These are phyloP conservation scores for Mirounga angustirostris DNA, from an alignment of 2,113 vertebrate genomes.

Conservation along the genomic window DNA sequence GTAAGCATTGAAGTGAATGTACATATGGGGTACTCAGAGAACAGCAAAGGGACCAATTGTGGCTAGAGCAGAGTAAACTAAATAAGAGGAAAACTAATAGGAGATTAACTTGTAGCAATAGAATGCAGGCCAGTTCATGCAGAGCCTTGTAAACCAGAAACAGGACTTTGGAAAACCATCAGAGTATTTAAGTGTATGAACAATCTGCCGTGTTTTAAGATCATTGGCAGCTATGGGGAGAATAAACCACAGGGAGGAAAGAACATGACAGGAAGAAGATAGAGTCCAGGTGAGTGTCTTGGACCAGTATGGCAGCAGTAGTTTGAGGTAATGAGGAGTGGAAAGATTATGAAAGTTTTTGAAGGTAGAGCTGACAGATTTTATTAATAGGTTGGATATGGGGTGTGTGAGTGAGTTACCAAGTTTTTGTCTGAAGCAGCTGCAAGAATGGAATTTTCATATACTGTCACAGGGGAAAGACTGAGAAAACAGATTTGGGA, in stretches of 20 bases:
- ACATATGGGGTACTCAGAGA: neutral
- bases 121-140: neutral
- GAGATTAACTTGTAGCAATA: neutral
- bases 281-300: neutral
- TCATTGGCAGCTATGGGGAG: neutral
- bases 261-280: neutral
- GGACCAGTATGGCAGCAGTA: neutral
- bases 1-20: neutral
- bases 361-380: neutral
- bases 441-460: neutral
- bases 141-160: neutral
- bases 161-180: neutral
- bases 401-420: neutral
- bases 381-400: neutral
- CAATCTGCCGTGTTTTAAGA: neutral
- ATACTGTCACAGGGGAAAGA: neutral
- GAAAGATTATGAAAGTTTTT: neutral
- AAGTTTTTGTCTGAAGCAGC: neutral
- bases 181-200: neutral
- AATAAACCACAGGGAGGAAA: neutral
- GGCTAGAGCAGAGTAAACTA: constrained; percentile 22
- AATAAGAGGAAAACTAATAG: neutral
- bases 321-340: neutral
- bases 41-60: neutral
- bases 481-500: neutral